Conservation (phyloP, 2,888 invertebrate species). For the Strigamia maritima region DNA sequence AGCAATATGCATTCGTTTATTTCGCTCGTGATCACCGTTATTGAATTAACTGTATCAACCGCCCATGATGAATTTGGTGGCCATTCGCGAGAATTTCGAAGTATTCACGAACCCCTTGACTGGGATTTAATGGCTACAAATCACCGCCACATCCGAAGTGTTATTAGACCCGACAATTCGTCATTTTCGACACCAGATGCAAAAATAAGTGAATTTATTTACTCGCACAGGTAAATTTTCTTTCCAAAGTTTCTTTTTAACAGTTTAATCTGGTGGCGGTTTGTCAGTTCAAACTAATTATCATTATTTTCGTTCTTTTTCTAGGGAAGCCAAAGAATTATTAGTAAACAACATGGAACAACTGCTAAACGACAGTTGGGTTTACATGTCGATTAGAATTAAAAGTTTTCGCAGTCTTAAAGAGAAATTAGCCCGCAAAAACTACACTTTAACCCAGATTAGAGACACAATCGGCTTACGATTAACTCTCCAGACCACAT, state of each 20-base stretch:
- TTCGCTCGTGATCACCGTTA: background rate
- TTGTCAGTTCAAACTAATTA: too few relatives aligned
- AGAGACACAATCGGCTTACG: background rate
- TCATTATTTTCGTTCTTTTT: too few relatives aligned
- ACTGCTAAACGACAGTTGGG: background rate
- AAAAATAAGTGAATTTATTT: conserved; percentile 24
- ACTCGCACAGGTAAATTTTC: background rate
- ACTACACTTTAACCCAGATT: background rate
- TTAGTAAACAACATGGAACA: background rate
- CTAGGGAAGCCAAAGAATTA: conserved; percentile 39
- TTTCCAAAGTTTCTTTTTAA: conserved; percentile 45
- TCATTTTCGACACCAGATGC: background rate
- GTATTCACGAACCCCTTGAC: conserved; percentile 13
- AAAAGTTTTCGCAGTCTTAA: conserved; percentile 5
- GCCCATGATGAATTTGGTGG: background rate
- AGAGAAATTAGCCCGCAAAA: conserved; percentile 4
- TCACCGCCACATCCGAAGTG: background rate
- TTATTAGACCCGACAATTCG: background rate
- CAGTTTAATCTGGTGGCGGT: too few relatives aligned
- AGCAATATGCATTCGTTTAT: background rate
- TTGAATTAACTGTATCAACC: background rate
- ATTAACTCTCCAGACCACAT: conserved; percentile 20
- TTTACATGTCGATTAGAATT: background rate
- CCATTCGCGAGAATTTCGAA: conserved; percentile 35
- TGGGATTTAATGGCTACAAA: background rate